These are phyloP conservation scores for Neuroterus valhalla DNA, from an alignment of 1,140 invertebrate genomes.

Conservation along the genomic window DNA sequence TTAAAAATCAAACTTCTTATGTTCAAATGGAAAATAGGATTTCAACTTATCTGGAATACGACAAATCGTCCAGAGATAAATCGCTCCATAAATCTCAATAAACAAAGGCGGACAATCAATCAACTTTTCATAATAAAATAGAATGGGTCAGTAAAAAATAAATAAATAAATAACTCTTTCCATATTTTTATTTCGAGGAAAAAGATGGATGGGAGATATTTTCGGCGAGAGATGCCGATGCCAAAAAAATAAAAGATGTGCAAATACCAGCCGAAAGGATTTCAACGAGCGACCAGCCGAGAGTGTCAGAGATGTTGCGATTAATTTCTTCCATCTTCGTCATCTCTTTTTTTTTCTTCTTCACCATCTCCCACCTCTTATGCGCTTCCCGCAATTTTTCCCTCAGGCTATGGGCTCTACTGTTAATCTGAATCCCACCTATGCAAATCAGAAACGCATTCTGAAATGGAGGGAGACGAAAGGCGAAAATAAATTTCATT, in stretches of 20 bases:
- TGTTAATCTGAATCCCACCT: slow-evolving; percentile 54
- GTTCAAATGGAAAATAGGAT: too few relatives aligned
- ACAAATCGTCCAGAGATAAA: too few relatives aligned
- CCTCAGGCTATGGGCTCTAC: slow-evolving; percentile 51
- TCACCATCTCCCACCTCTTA: neutral
- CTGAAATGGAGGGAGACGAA: slow-evolving; percentile 25
- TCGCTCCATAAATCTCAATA: too few relatives aligned
- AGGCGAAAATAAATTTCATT: slow-evolving; percentile 28
- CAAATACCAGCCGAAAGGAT: slow-evolving; percentile 41
- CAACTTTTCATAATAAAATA: too few relatives aligned
- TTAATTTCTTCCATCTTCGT: slow-evolving; percentile 55
- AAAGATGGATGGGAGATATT: slow-evolving; percentile 30
- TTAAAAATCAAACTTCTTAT: too few relatives aligned
- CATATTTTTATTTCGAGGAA: slow-evolving; percentile 18
- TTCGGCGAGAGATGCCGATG: slow-evolving; percentile 11
- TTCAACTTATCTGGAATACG: too few relatives aligned
- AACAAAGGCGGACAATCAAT: too few relatives aligned
- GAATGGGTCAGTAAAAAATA: too few relatives aligned
- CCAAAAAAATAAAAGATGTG: slow-evolving; percentile 24
- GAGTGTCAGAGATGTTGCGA: slow-evolving; percentile 58
- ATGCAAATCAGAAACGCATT: slow-evolving; percentile 29
- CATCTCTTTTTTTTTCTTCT: slow-evolving; percentile 47
- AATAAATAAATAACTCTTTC: neutral
- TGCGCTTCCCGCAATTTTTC: slow-evolving; percentile 47
- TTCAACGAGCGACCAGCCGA: slow-evolving; percentile 56